Evolutionary conservation across 2,888 invertebrate species (phyloP).

Genomic region (Meghimatium bilineatum): DNA sequence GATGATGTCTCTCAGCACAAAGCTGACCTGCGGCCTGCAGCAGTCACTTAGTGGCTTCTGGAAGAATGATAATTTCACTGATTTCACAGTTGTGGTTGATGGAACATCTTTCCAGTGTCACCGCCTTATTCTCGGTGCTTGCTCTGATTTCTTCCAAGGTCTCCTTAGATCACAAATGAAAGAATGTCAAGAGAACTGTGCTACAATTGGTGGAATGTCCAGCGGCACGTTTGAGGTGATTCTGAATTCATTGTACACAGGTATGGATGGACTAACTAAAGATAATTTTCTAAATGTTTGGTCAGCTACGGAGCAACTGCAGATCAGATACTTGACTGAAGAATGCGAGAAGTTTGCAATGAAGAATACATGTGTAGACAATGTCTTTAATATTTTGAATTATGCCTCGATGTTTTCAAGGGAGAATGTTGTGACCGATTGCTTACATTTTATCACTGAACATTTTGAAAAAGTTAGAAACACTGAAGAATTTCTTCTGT

Average conservation of each 20-base stretch:
- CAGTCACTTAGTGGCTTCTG: no score
- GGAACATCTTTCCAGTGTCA: conserved; percentile 18
- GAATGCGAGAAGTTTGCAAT: neutral
- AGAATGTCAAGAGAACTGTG: neutral
- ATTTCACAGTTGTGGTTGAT: conserved; percentile 18
- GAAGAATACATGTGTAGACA: neutral
- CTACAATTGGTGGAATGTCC: neutral
- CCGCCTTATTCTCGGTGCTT: conserved; percentile 25
- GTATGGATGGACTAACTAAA: neutral
- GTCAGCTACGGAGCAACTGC: neutral
- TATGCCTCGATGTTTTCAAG: neutral
- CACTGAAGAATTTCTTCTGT: neutral
- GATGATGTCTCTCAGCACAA: no score
- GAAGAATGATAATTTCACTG: neutral
- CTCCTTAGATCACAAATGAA: conserved; percentile 16
- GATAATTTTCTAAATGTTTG: neutral
- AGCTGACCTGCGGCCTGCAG: no score
- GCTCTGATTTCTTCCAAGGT: conserved; percentile 13
- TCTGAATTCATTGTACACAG: neutral
- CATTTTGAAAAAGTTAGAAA: neutral
- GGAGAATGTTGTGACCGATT: neutral
- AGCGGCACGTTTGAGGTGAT: neutral
- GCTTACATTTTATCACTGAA: neutral
- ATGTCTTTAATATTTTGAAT: neutral
- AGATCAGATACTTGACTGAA: neutral